phyloP scores from a whole-genome alignment of 2,888 invertebrate genomes.

The Pseudeuparius sepicola region DNA sequence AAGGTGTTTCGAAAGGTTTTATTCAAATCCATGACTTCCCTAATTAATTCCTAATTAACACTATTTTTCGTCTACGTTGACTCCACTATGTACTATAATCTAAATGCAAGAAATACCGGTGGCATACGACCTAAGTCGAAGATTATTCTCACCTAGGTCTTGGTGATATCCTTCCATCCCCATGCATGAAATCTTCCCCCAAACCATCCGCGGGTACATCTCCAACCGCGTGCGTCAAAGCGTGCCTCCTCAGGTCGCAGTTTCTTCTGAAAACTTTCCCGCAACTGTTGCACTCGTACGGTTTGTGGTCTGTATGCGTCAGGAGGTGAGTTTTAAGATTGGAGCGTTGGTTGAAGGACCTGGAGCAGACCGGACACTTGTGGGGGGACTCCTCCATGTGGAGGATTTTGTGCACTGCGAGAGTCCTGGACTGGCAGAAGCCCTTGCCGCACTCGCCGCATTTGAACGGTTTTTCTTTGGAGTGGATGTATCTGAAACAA shows the following conservation, averaged over 20 bases:
- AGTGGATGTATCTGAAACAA: conserved; percentile 80
- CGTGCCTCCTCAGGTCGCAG: conserved; percentile 83
- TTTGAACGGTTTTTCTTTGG: conserved; percentile 97
- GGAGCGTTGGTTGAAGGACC: conserved; percentile 86
- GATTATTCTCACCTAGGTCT: conserved; percentile 27
- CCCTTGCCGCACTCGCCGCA: conserved; percentile 96
- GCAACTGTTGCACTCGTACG: conserved; percentile 35
- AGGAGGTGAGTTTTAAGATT: conserved; percentile 85
- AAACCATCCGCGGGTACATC: conserved; percentile 66
- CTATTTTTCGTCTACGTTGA: too few relatives aligned
- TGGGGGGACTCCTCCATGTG: conserved; percentile 92
- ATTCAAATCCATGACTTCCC: too few relatives aligned
- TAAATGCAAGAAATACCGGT: too few relatives aligned
- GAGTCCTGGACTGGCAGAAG: conserved; percentile 92
- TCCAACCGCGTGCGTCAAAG: conserved; percentile 81
- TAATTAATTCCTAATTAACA: too few relatives aligned
- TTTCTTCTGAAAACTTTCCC: conserved; percentile 49
- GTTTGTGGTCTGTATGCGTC: conserved; percentile 65
- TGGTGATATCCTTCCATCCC: conserved; percentile 37
- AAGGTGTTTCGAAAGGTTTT: too few relatives aligned
- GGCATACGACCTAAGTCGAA: too few relatives aligned
- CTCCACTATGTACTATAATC: too few relatives aligned
- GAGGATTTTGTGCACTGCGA: conserved; percentile 91
- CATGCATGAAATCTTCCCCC: conserved; percentile 36
- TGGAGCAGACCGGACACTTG: conserved; percentile 82